A percentile compares a stretch with the other conserved stretches of the same genome.
Evolutionary conservation across 2,888 invertebrate species (phyloP).

Genomic region (Lysandra bellargus): DNA sequence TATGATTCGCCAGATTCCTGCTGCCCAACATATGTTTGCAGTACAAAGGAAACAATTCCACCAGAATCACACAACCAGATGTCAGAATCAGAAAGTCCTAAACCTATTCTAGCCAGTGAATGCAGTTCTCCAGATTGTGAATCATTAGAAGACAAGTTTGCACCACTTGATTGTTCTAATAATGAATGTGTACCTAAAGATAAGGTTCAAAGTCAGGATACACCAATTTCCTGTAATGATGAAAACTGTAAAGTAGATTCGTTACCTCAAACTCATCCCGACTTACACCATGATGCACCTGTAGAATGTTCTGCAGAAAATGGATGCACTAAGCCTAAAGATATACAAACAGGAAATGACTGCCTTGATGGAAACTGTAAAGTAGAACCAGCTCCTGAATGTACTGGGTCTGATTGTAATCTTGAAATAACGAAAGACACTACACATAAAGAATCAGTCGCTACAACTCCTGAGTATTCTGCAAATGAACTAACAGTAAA

Average conservation of each 20-base stretch:
- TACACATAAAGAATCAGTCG: slow-evolving; percentile 23
- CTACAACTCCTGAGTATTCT: slow-evolving; percentile 36
- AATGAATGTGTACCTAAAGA: slow-evolving; percentile 42
- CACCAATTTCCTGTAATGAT: slow-evolving; percentile 44
- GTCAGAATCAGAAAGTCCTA: slow-evolving; percentile 67
- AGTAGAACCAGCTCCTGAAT: slow-evolving; percentile 50
- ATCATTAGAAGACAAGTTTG: slow-evolving; percentile 49
- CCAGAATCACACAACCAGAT: slow-evolving; percentile 76
- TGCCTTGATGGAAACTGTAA: slow-evolving; percentile 58
- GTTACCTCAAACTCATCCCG: slow-evolving; percentile 23
- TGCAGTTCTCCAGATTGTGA: slow-evolving; percentile 63
- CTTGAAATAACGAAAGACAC: slow-evolving; percentile 33
- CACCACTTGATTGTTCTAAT: slow-evolving; percentile 35
- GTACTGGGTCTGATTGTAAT: slow-evolving; percentile 50
- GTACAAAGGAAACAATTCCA: slow-evolving; percentile 68
- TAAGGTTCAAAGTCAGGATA: slow-evolving; percentile 37
- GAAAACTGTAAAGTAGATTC: slow-evolving; percentile 43
- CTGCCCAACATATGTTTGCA: slow-evolving; percentile 89
- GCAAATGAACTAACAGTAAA: slow-evolving; percentile 35
- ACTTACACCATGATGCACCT: slow-evolving; percentile 31
- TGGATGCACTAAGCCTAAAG: slow-evolving; percentile 32
- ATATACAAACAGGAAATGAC: slow-evolving; percentile 41
- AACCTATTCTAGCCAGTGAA: slow-evolving; percentile 49
- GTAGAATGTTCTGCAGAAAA: slow-evolving; percentile 23
- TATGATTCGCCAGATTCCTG: slow-evolving; percentile 83